These are phyloP conservation scores for Myrmophylax atrothorax DNA, from an alignment of 2,113 vertebrate species.

Conservation along the genomic window DNA sequence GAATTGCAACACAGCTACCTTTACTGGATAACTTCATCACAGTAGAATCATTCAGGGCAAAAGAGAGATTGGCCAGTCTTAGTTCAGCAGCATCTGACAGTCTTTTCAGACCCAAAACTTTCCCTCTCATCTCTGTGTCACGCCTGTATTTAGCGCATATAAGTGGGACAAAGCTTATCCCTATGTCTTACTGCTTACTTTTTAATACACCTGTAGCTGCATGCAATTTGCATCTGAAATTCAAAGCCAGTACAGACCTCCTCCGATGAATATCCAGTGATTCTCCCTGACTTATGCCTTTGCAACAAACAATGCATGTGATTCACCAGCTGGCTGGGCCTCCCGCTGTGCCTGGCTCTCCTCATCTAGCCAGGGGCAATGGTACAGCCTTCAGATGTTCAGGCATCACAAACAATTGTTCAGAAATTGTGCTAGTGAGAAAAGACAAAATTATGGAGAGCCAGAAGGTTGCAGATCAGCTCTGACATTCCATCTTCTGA, in stretches of 20 bases:
- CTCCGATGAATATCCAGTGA: not conserved
- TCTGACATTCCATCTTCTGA: not conserved
- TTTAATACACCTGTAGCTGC: not conserved
- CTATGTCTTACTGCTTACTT: not conserved
- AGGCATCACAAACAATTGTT: not conserved
- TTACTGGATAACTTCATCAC: slow-evolving; percentile 37
- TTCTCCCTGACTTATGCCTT: not conserved
- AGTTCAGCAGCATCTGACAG: slow-evolving; percentile 11
- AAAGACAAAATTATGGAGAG: not conserved
- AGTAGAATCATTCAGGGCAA: slow-evolving; percentile 61
- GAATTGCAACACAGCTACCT: slow-evolving; percentile 72
- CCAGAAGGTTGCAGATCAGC: not conserved
- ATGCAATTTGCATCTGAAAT: not conserved
- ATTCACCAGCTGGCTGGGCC: not conserved
- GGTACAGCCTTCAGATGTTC: not conserved
- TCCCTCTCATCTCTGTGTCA: not conserved
- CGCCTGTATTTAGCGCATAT: not conserved
- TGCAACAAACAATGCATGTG: slow-evolving; percentile 3
- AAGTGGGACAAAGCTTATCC: not conserved
- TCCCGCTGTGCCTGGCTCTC: not conserved
- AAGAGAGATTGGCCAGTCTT: slow-evolving; percentile 47
- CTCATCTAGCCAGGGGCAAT: not conserved
- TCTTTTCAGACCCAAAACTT: not conserved
- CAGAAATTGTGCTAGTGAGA: not conserved
- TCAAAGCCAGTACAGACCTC: slow-evolving; percentile 19